Base-by-base conservation (phyloP, 1,140 invertebrate genomes). In the Tachypleus tridentatus region DNA sequence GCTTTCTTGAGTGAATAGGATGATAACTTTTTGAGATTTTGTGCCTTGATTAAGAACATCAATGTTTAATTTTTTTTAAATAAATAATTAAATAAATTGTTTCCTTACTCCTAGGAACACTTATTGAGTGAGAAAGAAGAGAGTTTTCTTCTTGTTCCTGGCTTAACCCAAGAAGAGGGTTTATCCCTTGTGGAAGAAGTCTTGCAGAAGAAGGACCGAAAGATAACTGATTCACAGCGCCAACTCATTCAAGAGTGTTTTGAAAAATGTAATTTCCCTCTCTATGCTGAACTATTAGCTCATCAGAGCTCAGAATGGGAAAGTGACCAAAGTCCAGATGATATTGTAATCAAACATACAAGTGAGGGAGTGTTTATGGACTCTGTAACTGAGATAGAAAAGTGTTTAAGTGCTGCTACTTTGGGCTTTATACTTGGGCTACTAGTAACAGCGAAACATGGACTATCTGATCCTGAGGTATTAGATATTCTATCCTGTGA, bases 381-480 rank as follows among this genome's bases (percentile, higher is more conserved):
- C 4, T 62, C 61, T 64, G 49, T 67, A 11, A 49, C 63, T 11
- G 53, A 64, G 60, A 60, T 67, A n/a, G 66, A 67, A 67, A 62
- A 57, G 47, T 61, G 63, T 57, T 52, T 68, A 47, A 64, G 67
- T 52, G 53, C 58, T 7, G 64, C 52, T 9, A 56, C 65, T 52
- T 48, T 65, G 5, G 61, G 57, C 49, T 65, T 68, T 50, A 49
- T 78, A 8, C 75, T 89, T n/a, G 83, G 85, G 2, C 78, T 88
- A 53, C 77, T 88, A 11, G 84, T 84, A 3, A 83, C 83, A 4
- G 80, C 86, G 4, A 81, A 85, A 54, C 81, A 84, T 70, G 87
- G 88, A 0, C 75, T 89, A 11, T 82, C 83, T 9, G 84, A 86
- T 71, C 84, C 83, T 4, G 88, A 89, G 77, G 83, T 88, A 74